Conservation (phyloP, 2,888 invertebrate genomes). For the Calameuta idolon region DNA sequence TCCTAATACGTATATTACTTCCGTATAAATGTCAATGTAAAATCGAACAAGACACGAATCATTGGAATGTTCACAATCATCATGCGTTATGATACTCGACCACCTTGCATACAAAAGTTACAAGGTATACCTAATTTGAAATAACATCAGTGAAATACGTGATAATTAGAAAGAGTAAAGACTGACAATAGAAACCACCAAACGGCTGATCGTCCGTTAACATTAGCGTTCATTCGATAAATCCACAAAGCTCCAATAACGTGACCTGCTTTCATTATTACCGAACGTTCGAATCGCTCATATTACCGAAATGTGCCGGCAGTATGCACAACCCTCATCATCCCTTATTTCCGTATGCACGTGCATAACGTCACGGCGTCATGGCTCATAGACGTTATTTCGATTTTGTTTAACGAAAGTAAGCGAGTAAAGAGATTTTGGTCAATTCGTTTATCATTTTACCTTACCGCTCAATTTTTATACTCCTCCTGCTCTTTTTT, state of each 20-base stretch:
- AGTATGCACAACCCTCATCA: not conserved
- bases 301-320: not conserved
- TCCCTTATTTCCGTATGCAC: not conserved
- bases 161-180: not conserved
- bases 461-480: constrained; percentile 26
- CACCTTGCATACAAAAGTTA: not conserved
- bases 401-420: constrained; percentile 29
- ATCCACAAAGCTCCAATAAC: constrained; percentile 38
- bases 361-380: not conserved
- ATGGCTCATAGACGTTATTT: constrained; percentile 25
- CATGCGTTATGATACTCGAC: not conserved
- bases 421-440: constrained; percentile 37
- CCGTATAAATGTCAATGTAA: not conserved
- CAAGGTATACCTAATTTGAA: not conserved
- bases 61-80: not conserved
- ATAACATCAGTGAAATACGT: not conserved
- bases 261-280: constrained; percentile 48
- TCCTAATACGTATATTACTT: not conserved
- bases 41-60: not conserved
- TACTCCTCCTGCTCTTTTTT: not conserved
- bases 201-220: constrained; percentile 35
- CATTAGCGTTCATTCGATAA: constrained; percentile 47
- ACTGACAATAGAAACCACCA: not conserved
- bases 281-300: constrained; percentile 13
- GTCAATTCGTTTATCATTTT: constrained; percentile 42